phyloP scores from a whole-genome alignment of 2,888 invertebrate genomes.

The Antheraea yamamai region DNA sequence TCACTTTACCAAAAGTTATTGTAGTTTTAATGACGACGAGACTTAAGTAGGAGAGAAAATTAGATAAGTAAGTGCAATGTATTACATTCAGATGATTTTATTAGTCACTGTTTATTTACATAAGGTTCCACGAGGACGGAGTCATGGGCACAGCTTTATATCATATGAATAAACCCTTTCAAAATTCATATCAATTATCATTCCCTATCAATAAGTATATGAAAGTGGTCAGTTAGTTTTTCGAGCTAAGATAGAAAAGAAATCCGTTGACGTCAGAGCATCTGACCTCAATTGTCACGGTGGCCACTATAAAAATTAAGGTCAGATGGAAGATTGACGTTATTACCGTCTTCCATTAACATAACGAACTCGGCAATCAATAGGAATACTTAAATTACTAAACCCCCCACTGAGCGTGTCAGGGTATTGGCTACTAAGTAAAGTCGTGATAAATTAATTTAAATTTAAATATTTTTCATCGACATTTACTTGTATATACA shows the following conservation, averaged over 20 bases:
- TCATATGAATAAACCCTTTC: neutral
- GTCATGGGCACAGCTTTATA: too few species aligned
- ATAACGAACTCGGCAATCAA: neutral
- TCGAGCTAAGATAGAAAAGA: neutral
- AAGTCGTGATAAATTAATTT: neutral
- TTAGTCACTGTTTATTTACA: too few species aligned
- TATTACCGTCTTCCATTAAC: neutral
- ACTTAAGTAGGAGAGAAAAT: too few species aligned
- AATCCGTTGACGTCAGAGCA: neutral
- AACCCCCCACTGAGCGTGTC: neutral
- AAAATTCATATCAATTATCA: neutral
- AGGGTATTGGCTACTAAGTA: neutral
- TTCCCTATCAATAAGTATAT: neutral
- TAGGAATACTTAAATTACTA: neutral
- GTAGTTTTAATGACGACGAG: too few species aligned
- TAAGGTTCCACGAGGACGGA: too few species aligned
- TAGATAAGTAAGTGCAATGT: too few species aligned
- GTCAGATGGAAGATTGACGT: neutral
- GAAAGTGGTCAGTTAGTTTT: too few species aligned
- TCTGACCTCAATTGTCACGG: slow-evolving; percentile 1
- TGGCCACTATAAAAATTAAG: slow-evolving; percentile 10
- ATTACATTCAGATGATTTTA: too few species aligned
- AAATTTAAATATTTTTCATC: neutral
- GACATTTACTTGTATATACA: neutral
- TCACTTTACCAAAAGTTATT: too few species aligned